These are phyloP conservation scores for Festucalex cinctus DNA, from an alignment of 2,113 vertebrate genomes.

Conservation along the genomic window DNA sequence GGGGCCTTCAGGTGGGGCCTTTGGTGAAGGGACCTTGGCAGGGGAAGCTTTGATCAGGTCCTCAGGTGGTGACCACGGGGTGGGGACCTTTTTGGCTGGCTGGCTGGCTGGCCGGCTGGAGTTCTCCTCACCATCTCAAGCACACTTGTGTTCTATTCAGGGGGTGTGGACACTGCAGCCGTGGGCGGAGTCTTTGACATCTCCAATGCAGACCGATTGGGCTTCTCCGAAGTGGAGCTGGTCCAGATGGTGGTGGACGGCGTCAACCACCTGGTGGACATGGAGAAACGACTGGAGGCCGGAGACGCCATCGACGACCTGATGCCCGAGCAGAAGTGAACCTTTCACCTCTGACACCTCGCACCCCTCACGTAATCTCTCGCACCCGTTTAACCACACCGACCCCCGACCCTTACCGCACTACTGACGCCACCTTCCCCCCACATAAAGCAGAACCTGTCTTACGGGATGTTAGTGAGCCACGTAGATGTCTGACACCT, in stretches of 20 bases:
- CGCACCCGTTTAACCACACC: not conserved
- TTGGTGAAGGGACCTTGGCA: too few relatives aligned
- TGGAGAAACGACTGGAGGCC: constrained; percentile 89
- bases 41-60: too few relatives aligned
- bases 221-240: constrained; percentile 94
- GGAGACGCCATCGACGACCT: constrained; percentile 85
- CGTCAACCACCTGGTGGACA: constrained; percentile 87
- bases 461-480: constrained; percentile 45
- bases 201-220: constrained; percentile 92
- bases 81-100: not conserved
- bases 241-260: constrained; percentile 97
- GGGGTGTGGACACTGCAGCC: constrained; percentile 93
- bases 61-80: too few relatives aligned
- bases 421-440: not conserved
- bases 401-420: not conserved
- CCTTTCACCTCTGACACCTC: constrained; percentile 5
- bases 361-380: not conserved
- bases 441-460: constrained; percentile 39
- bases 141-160: constrained; percentile 49
- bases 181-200: constrained; percentile 93
- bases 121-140: not conserved
- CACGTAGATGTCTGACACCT: constrained; percentile 42
- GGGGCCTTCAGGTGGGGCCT: too few relatives aligned
- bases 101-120: not conserved
- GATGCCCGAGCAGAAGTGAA: constrained; percentile 93